phyloP scores from a whole-genome alignment of 2,888 invertebrate species.

The Luffia ferchaultella region DNA sequence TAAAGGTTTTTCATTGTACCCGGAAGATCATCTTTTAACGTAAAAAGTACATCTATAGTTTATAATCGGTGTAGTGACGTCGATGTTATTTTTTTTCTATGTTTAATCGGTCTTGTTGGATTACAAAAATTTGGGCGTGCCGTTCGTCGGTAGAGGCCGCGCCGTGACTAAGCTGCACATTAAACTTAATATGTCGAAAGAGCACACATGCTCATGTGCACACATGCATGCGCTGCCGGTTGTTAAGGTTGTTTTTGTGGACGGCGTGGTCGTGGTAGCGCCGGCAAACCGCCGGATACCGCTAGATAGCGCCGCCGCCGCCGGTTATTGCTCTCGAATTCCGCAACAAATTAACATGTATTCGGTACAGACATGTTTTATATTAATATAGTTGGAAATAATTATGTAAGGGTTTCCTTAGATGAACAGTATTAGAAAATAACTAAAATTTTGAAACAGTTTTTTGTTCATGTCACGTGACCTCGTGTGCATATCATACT shows the following conservation, averaged over 20 bases:
- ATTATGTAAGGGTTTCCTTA: not conserved
- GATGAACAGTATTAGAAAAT: slow-evolving; percentile 4
- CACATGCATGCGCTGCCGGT: slow-evolving; percentile 12
- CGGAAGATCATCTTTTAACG: too few relatives aligned
- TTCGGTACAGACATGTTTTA: slow-evolving; percentile 60
- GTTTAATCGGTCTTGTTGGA: slow-evolving; percentile 8
- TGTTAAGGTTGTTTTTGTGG: slow-evolving; percentile 53
- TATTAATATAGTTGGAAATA: slow-evolving; percentile 20
- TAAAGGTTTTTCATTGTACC: too few relatives aligned
- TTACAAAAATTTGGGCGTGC: slow-evolving; percentile 21
- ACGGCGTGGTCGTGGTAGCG: not conserved
- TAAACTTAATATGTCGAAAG: slow-evolving; percentile 47
- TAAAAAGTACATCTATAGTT: too few relatives aligned
- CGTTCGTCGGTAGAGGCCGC: slow-evolving; percentile 29
- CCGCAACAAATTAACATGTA: slow-evolving; percentile 67
- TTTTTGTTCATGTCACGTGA: too few relatives aligned
- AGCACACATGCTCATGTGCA: slow-evolving; percentile 14
- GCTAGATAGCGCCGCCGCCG: slow-evolving; percentile 35
- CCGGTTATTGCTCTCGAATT: slow-evolving; percentile 65
- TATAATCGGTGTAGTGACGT: too few relatives aligned
- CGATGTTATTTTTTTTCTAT: slow-evolving; percentile 7
- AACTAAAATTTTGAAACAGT: not conserved
- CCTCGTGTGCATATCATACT: too few relatives aligned
- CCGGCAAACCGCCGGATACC: not conserved
- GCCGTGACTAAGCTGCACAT: slow-evolving; percentile 46